These are phyloP conservation scores for Gopherus flavomarginatus DNA, from an alignment of 2,113 vertebrate species.

Conservation along the genomic window DNA sequence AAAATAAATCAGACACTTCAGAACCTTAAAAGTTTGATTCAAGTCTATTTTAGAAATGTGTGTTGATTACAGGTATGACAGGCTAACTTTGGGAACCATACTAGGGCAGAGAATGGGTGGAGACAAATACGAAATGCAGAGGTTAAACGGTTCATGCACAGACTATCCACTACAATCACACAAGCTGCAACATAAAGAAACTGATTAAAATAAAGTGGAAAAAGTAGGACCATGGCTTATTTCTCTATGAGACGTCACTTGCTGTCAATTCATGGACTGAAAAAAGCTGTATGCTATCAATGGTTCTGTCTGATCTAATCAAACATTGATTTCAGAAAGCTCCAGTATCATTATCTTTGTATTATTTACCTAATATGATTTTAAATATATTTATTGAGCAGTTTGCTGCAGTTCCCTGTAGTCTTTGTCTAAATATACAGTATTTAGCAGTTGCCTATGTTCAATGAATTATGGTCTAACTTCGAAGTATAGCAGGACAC, in stretches of 20 bases:
- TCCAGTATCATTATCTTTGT: background rate
- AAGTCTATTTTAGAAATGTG: background rate
- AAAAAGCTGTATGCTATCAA: background rate
- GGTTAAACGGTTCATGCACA: background rate
- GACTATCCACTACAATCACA: background rate
- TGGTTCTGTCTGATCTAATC: background rate
- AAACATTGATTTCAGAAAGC: background rate
- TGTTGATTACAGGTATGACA: background rate
- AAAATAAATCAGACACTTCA: background rate
- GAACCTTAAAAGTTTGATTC: accelerated
- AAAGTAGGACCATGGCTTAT: background rate
- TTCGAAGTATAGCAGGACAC: background rate
- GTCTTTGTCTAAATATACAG: background rate
- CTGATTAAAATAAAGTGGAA: background rate
- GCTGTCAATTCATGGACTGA: background rate
- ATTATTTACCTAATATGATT: background rate
- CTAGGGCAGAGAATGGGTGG: accelerated
- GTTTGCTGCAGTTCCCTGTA: background rate
- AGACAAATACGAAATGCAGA: background rate
- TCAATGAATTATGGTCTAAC: background rate
- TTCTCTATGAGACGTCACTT: background rate
- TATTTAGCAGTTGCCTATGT: background rate
- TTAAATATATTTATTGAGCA: slow-evolving; percentile 7
- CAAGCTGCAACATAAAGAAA: background rate
- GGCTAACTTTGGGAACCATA: background rate